A percentile compares a stretch with the other conserved stretches of the same genome.
Conservation (phyloP, 2,797 vertebrate species). For the Sebastes aleutianus region DNA sequence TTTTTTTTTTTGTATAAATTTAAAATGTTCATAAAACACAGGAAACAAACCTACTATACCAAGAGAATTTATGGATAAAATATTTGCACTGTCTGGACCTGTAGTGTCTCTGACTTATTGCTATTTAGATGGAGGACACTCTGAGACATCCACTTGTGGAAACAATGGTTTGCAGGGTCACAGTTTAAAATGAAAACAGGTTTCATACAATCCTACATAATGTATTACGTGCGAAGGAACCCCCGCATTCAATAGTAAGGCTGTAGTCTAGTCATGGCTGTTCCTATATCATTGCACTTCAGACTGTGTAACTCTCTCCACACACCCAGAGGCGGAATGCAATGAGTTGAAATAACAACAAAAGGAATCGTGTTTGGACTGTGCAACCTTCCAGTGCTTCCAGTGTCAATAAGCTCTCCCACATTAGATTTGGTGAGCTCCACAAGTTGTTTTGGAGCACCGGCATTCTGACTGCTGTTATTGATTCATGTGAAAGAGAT, state of each 20-base stretch:
- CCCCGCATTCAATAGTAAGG: neutral
- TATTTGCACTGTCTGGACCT: neutral
- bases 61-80: no score
- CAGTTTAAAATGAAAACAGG: neutral
- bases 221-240: neutral
- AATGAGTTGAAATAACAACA: conserved; percentile 46
- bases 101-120: neutral
- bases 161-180: neutral
- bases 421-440: conserved; percentile 40
- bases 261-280: neutral
- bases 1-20: no score
- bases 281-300: neutral
- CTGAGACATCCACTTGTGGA: neutral
- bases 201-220: neutral
- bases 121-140: neutral
- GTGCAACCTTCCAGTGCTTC: conserved; percentile 13
- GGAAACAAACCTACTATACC: no score
- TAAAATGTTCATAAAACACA: no score
- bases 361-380: conserved; percentile 16
- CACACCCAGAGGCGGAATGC: conserved; percentile 18
- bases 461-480: conserved; percentile 25
- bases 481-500: conserved; percentile 48
- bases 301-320: conserved; percentile 10
- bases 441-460: conserved; percentile 28
- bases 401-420: conserved; percentile 40